Evolutionary conservation across 2,113 vertebrate genomes (phyloP).

Genomic region (Salvator merianae): DNA sequence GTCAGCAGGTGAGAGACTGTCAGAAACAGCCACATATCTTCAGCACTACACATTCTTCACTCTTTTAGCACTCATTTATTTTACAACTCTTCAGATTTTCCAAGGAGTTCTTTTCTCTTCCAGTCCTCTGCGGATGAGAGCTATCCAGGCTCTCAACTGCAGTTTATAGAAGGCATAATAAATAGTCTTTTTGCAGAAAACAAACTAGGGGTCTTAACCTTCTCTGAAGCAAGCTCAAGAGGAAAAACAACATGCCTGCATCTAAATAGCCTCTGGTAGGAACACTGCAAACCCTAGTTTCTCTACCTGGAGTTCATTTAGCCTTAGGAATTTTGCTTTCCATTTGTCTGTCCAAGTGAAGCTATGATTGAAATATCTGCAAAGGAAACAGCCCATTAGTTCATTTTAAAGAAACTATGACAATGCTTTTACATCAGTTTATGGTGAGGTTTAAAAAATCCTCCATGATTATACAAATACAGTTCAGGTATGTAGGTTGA

Average conservation of each 20-base stretch:
- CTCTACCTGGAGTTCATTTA: not conserved
- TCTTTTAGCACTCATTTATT: not conserved
- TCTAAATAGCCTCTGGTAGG: not conserved
- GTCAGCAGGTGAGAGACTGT: not conserved
- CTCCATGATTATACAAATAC: too few species aligned
- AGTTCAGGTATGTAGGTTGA: not conserved
- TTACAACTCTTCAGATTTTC: not conserved
- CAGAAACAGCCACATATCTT: not conserved
- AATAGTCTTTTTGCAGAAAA: not conserved
- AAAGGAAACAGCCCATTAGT: not conserved
- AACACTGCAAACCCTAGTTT: not conserved
- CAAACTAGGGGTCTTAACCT: not conserved
- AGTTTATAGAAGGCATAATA: constrained; percentile 9
- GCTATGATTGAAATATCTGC: not conserved
- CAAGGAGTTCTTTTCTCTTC: not conserved
- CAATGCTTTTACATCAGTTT: not conserved
- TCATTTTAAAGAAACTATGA: not conserved
- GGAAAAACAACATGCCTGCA: not conserved
- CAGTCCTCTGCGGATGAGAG: not conserved
- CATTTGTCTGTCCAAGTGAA: not conserved
- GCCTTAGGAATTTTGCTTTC: not conserved
- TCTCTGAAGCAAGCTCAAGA: not conserved
- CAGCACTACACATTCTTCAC: not conserved
- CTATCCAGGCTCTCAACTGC: not conserved
- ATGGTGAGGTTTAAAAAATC: not conserved